Percentiles rank a stretch among this genome's conserved stretches.
Conservation (phyloP, 2,888 invertebrate species). For the Ophonus ardosiacus region DNA sequence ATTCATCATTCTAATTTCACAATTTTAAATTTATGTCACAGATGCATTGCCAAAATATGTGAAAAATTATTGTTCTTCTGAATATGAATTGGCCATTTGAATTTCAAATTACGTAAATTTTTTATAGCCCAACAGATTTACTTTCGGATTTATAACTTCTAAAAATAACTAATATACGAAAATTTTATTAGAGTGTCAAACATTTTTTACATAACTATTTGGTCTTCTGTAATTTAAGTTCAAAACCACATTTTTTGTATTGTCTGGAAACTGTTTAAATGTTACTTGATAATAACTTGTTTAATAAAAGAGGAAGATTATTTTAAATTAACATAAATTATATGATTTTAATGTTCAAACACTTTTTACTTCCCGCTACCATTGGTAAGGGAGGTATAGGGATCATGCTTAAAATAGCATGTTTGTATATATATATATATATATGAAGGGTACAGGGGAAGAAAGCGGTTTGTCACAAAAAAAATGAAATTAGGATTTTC, state of each 20-base stretch:
- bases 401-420: too few relatives aligned
- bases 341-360: neutral
- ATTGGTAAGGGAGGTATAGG: too few relatives aligned
- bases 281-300: conserved; percentile 31
- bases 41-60: conserved; percentile 10
- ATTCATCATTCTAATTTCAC: neutral
- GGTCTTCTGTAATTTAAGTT: conserved; percentile 1
- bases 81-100: conserved; percentile 32
- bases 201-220: neutral
- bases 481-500: too few relatives aligned
- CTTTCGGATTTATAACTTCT: conserved; percentile 50
- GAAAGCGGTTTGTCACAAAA: too few relatives aligned
- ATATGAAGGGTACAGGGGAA: too few relatives aligned
- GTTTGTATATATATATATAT: too few relatives aligned
- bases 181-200: conserved; percentile 25
- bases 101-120: conserved; percentile 50
- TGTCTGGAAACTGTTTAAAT: conserved; percentile 19
- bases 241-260: conserved; percentile 24
- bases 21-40: conserved; percentile 12
- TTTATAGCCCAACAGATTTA: conserved; percentile 23
- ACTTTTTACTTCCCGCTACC: too few relatives aligned
- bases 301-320: neutral
- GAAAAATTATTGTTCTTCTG: neutral
- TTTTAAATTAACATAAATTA: neutral
- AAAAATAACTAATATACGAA: conserved; percentile 30